These are phyloP conservation scores for Knipowitschia caucasica DNA, from an alignment of 2,797 vertebrate species.

Conservation along the genomic window DNA sequence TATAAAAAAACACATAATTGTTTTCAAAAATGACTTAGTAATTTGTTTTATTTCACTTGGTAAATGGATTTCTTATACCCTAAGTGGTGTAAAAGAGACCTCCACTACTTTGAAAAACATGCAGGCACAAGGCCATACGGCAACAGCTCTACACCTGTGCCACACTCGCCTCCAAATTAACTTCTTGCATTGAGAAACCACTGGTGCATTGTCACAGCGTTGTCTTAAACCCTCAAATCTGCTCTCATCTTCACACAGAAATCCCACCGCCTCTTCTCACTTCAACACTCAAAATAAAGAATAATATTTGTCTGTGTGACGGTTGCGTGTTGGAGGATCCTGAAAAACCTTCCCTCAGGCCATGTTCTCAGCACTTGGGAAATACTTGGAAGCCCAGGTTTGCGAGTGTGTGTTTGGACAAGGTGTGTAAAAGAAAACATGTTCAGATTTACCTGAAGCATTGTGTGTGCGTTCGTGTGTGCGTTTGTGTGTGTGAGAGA, in stretches of 20 bases:
- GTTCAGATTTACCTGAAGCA: not conserved
- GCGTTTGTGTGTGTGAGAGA: no score
- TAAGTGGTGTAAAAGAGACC: no score
- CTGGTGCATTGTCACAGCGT: not conserved
- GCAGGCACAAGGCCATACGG: no score
- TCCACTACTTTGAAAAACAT: no score
- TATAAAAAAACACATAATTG: no score
- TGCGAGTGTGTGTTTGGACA: conserved; percentile 8
- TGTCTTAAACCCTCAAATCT: not conserved
- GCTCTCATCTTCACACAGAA: not conserved
- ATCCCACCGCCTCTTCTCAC: not conserved
- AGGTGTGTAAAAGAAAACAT: not conserved
- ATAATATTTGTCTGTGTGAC: not conserved
- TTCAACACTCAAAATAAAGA: not conserved
- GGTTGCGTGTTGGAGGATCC: conserved; percentile 8
- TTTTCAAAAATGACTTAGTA: no score
- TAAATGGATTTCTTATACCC: no score
- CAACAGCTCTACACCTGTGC: no score
- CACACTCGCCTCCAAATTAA: no score
- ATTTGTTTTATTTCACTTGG: no score
- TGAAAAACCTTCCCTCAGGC: conserved; percentile 12
- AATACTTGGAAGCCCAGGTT: conserved; percentile 28
- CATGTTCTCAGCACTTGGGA: conserved; percentile 10
- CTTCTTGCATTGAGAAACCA: not conserved
- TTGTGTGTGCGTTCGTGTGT: not conserved